A percentile compares a stretch with the other conserved stretches of the same genome.
Conservation (phyloP, 2,888 invertebrate genomes). For the Octonoba sinensis region DNA sequence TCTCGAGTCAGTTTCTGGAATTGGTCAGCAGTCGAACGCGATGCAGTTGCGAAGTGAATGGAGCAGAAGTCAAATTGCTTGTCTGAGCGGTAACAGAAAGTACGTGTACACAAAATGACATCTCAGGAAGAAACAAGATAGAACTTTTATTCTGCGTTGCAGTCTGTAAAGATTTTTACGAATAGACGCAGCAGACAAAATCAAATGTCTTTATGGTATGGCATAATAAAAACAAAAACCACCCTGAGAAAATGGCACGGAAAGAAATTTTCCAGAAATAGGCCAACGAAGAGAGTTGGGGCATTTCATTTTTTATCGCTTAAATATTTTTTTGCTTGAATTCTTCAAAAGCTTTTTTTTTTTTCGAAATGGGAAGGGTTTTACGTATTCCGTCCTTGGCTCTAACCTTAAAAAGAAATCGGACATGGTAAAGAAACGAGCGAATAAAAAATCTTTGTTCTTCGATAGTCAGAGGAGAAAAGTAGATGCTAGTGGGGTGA, state of each 20-base stretch:
- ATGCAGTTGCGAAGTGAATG: no score
- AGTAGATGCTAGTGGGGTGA: background rate
- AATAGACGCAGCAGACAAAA: conserved; percentile 30
- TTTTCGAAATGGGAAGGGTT: conserved; percentile 7
- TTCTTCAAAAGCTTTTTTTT: conserved; percentile 1
- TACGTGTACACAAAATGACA: no score
- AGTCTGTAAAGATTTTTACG: conserved; percentile 29
- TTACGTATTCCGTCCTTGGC: conserved; percentile 48
- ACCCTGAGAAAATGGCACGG: conserved; percentile 38
- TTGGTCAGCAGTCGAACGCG: no score
- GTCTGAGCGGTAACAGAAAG: no score
- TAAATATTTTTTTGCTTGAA: background rate
- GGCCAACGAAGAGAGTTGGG: conserved; percentile 14
- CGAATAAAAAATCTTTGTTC: conserved; percentile 13
- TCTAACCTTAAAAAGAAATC: conserved; percentile 35
- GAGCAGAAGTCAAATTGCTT: no score
- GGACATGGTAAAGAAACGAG: background rate
- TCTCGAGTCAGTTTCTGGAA: no score
- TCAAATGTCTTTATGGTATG: background rate
- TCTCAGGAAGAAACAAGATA: background rate
- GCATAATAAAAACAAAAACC: conserved; percentile 35
- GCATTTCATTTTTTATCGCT: conserved; percentile 4
- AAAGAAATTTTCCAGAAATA: conserved; percentile 42
- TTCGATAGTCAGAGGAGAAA: background rate
- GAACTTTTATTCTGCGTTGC: conserved; percentile 36